Evolutionary conservation across 1,140 invertebrate genomes (phyloP), one percentile per base, ranked within the genome.

Genomic region (Cataglyphis hispanica): DNA sequence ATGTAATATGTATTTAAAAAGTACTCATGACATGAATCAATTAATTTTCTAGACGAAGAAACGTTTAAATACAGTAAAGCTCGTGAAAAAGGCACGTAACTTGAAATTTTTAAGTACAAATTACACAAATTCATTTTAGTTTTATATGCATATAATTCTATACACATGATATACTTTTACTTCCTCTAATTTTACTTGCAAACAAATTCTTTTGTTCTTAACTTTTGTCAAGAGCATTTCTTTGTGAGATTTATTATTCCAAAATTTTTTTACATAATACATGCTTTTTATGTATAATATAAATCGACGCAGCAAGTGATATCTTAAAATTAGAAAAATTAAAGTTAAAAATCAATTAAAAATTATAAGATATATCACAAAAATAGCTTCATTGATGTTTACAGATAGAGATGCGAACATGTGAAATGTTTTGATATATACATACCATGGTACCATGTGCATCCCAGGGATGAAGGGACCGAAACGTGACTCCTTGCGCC

Each of bases 401-500:
- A 40, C 22, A 25, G 2, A 40, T 19, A 27, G 16, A 60, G 19
- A 66, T 25, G 16, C 31, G 16, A 16, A 5, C 46, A 34, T 67
- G 46, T 22, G 13, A 78, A 61, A 72, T 86, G 53, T 85, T 78
- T 61, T 25, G 64, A 61, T 50, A 50, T n/a, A 27, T 56, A 87
- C 74, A 31, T 31, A 31, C n/a, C n/a, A 50, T 63, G 74, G 43
- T 34, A 40, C 37, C 84, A 87, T 50, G 63, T 86, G 80, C 40
- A 34, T 60, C 58, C 2, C 19, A 70, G 19, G 34, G 85, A 84
- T 46, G 75, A 86, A 56, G 63, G 46, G 53, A 70, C 34, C 72
- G 85, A 89, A 84, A 89, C 37, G 58, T 16, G 84, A 84, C 46
- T 86, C 72, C 84, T 72, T 16, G 83, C 74, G 74, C 64, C 64